Evolutionary conservation across 2,113 vertebrate genomes (phyloP).

Genomic region (Lepus timidus): DNA sequence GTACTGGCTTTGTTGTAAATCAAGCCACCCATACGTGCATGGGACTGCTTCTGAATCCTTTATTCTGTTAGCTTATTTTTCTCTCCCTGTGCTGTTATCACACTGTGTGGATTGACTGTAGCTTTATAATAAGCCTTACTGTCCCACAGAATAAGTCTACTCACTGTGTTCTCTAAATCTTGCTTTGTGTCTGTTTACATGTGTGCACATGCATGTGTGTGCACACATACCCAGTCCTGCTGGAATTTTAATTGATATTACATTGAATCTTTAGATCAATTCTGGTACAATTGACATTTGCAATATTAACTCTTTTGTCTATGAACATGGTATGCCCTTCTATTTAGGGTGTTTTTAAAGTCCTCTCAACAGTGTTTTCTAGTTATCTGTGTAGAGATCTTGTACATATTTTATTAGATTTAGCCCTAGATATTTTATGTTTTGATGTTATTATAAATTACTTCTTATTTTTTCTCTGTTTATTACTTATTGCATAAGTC

Average conservation of each 20-base stretch:
- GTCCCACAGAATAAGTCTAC: background rate
- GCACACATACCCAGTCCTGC: background rate
- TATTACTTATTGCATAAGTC: constrained; percentile 19
- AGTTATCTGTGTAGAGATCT: constrained; percentile 15
- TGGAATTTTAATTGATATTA: background rate
- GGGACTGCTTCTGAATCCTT: background rate
- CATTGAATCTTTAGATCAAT: constrained; percentile 23
- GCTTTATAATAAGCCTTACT: constrained; percentile 26
- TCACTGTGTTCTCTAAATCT: background rate
- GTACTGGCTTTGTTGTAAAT: constrained; percentile 12
- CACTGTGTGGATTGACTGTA: background rate
- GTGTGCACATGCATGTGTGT: background rate
- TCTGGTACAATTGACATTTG: constrained; percentile 9
- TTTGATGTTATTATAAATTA: constrained; percentile 17
- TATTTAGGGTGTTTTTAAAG: background rate
- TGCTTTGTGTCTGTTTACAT: background rate
- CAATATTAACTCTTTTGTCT: constrained; percentile 60
- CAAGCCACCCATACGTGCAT: background rate
- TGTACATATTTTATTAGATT: constrained; percentile 42
- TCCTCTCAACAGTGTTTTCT: background rate
- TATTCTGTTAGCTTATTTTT: background rate
- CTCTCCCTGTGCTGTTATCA: background rate
- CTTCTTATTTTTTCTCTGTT: constrained; percentile 23
- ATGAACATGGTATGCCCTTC: constrained; percentile 79
- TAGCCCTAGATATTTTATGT: constrained; percentile 13